Evolutionary conservation across 2,797 vertebrate genomes (phyloP), one percentile per base, ranked within the genome.

Genomic region (Rhodeus uyekii): DNA sequence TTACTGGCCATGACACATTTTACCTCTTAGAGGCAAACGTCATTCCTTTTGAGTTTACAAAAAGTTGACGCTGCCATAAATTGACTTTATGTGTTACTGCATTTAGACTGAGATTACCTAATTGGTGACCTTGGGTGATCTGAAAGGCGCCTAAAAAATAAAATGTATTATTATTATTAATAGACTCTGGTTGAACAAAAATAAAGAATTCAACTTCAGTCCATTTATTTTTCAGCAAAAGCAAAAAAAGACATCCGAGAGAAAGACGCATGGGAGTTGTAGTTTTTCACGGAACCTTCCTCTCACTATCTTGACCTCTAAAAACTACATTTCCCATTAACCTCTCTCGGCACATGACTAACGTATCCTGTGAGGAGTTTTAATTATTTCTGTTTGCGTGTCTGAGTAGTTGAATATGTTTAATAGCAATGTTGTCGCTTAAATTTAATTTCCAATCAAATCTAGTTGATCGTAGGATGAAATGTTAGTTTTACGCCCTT

Each of bases 291-390:
- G 44, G 4, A 0, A 19, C 16, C 9, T 5, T 6, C 3, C 14
- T 3, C 19, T 12, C 24, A 22, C 9, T 1, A 27, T 5, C 46
- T 7, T 63, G 0, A 27, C 27, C n/a, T 50, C 32, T 38, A 48
- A 19, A 63, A 48, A 80, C 78, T 63, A 73, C 78, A 73, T 27
- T 46, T 72, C 55, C 68, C 48, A 14, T 13, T 16, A 39, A 5
- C 16, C 3, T 32, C 3, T 53, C 4, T 58, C 24, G 24, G 12
- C n/a, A 53, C 5, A 9, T 1, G 14, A 2, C 9, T 38, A 53
- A 53, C 16, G 63, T 32, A 2, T 69, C 1, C n/a, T 32, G 29
- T 22, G 36, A 42, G 50, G 8, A 79, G 1, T 58, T 42, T n/a
- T 34, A 34, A 34, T 2, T 1, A 5, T 46, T 7, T 79, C 27